Conservation (phyloP, 35 echinoderm and acorn worm genomes). For the Ophioderma brevispina region DNA sequence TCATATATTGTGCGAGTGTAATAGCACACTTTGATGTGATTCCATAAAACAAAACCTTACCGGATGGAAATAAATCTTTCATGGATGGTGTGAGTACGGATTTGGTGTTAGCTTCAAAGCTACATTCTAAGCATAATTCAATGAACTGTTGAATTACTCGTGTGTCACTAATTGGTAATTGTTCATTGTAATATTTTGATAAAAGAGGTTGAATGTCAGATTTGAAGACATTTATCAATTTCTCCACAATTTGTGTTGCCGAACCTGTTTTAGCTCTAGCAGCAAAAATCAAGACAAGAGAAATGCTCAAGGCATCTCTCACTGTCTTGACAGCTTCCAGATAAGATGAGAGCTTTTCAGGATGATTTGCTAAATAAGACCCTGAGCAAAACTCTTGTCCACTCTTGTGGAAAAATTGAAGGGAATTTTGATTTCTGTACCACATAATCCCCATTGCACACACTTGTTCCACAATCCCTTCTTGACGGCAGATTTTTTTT, state of each 20-base stretch:
- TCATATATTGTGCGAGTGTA: not conserved
- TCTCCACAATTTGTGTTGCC: not conserved
- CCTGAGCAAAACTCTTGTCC: not conserved
- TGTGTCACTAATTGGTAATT: not conserved
- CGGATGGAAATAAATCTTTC: not conserved
- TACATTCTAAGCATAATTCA: not conserved
- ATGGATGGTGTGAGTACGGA: not conserved
- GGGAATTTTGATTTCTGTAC: not conserved
- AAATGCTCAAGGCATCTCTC: not conserved
- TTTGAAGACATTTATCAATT: not conserved
- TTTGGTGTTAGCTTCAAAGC: not conserved
- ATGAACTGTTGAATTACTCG: not conserved
- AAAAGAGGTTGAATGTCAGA: not conserved
- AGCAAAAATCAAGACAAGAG: not conserved
- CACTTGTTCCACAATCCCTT: too few relatives aligned
- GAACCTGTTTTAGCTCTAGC: not conserved
- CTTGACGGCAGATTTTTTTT: not conserved
- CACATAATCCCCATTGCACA: not conserved
- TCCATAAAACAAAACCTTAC: not conserved
- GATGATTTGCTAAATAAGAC: not conserved
- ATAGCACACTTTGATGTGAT: not conserved
- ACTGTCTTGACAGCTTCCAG: not conserved
- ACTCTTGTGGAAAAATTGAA: not conserved
- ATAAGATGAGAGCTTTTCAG: not conserved
- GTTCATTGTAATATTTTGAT: not conserved